These are phyloP conservation scores for Iselma pallidipennis DNA, from an alignment of 2,888 invertebrate species.

Conservation along the genomic window DNA sequence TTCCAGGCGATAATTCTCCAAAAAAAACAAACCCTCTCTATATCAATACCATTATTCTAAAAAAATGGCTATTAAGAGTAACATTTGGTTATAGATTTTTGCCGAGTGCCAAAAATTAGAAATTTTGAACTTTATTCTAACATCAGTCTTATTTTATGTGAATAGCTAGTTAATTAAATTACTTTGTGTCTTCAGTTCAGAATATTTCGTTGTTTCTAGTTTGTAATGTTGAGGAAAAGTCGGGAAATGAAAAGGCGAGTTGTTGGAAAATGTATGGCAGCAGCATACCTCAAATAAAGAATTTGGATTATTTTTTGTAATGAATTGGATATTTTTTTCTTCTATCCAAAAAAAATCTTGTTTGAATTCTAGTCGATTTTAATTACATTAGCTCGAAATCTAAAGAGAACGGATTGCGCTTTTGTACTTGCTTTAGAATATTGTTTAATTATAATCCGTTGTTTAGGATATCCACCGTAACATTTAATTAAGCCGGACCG, in stretches of 20 bases:
- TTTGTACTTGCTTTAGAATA: neutral
- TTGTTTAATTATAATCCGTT: neutral
- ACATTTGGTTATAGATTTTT: no score
- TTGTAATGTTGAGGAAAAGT: neutral
- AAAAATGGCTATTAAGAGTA: no score
- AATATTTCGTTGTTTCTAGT: neutral
- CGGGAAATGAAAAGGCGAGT: neutral
- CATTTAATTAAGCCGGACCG: slow-evolving; percentile 42
- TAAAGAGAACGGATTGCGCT: neutral
- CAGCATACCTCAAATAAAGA: no score
- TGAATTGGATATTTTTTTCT: no score
- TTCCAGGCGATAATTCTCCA: slow-evolving; percentile 26
- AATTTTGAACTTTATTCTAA: neutral
- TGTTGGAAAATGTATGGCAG: neutral
- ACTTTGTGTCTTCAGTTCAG: neutral
- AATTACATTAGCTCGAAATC: neutral
- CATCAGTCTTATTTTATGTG: neutral
- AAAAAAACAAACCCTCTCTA: slow-evolving; percentile 4
- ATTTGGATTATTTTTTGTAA: no score
- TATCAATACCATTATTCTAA: neutral
- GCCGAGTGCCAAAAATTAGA: no score
- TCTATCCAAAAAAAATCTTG: neutral
- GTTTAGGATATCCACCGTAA: slow-evolving; percentile 14
- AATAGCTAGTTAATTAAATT: neutral
- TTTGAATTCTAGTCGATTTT: neutral